Evolutionary conservation across 2,113 vertebrate species (phyloP), one percentile per base, ranked within the genome.

Genomic region (Bubo bubo): DNA sequence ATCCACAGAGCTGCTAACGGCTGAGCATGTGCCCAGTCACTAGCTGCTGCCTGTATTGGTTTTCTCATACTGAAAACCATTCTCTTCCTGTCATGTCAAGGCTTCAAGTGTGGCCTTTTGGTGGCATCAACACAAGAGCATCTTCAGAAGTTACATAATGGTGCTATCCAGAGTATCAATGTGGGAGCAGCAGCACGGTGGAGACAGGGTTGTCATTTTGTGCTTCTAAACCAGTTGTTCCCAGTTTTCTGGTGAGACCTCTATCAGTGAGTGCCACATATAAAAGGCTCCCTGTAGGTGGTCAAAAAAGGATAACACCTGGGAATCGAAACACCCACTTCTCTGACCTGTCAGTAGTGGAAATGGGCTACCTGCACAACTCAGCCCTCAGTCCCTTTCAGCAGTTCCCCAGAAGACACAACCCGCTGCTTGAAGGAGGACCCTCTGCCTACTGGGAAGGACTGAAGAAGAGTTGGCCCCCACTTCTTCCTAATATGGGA

Each of bases 1-100:
- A 95, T 53, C 79, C 6, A 4, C 41, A 27, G 93, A 91, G 95
- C 75, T 94, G 90, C 83, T 93, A 74, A 79, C 72, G 91, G 79
- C 56, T 11, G 3, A 92, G 85, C 7, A 0, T 39, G 79, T 91
- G 91, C 76, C 86, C 84, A 72, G 86, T 70, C 84, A 91, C 60
- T 91, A 64, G 55, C 74, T 91, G 92, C 37, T 96, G 71, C 67
- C 19, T 21, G 12, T 37, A 58, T 45, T 70, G 66, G 35, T 86
- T 77, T 67, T 72, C 71, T 93, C 45, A 8, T 6, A 3, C 4
- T 4, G 11, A 72, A 79, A 86, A 39, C 49, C 55, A 32, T 68
- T 83, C 55, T 52, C 79, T 80, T 67, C 28, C 45, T 94, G 86
- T 32, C 55, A 12, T 39, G 16, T 14, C 49, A 74, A 52, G 72